Conservation (phyloP, 1,140 invertebrate species). For the Pararge aegeria region DNA sequence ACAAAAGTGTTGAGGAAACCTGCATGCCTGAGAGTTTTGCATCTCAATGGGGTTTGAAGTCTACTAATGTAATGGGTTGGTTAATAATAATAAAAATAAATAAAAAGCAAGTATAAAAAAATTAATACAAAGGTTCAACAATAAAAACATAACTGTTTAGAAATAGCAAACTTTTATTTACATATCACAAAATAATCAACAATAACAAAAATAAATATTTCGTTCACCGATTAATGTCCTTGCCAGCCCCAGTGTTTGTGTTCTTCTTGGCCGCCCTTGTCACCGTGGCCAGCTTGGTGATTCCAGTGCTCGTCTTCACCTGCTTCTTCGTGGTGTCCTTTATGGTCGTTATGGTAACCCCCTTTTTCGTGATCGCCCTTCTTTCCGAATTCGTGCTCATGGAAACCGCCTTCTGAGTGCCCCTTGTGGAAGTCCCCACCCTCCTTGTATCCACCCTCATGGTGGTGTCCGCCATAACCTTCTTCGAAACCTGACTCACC, state of each 20-base stretch:
- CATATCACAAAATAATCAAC: conserved; percentile 72
- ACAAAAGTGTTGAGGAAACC: too few species aligned
- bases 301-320: conserved; percentile 80
- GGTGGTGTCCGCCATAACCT: conserved; percentile 83
- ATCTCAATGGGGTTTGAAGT: too few species aligned
- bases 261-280: conserved; percentile 81
- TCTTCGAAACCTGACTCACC: conserved; percentile 87
- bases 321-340: conserved; percentile 77
- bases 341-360: conserved; percentile 70
- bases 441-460: conserved; percentile 83
- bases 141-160: not conserved
- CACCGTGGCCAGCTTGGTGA: conserved; percentile 81
- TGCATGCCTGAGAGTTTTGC: too few species aligned
- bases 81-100: not conserved
- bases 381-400: conserved; percentile 85
- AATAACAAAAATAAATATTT: conserved; percentile 58
- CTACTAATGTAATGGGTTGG: too few species aligned
- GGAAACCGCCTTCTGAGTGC: conserved; percentile 82
- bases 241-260: conserved; percentile 78
- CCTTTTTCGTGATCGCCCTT: conserved; percentile 86
- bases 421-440: conserved; percentile 85
- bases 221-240: conserved; percentile 67
- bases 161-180: conserved; percentile 22
- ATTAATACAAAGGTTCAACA: too few species aligned
- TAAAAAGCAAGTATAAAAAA: not conserved